These are phyloP conservation scores for Chelmon rostratus DNA, from an alignment of 2,797 vertebrate species.

Conservation along the genomic window DNA sequence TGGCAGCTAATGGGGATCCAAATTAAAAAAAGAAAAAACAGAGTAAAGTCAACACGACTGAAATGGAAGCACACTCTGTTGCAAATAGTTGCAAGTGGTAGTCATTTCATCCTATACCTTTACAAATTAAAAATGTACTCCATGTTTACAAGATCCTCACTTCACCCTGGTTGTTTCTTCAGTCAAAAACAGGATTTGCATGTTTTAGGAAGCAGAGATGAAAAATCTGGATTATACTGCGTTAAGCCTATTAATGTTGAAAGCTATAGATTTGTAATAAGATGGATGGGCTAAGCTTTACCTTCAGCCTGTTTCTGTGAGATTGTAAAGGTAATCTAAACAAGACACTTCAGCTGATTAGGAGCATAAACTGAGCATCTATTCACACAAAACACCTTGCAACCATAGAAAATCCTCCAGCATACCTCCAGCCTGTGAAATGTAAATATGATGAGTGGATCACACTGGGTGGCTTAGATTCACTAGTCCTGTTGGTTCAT, in stretches of 20 bases:
- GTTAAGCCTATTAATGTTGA: conserved; percentile 75
- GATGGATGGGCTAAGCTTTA: conserved; percentile 67
- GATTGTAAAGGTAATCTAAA: conserved; percentile 63
- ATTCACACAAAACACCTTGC: conserved; percentile 29
- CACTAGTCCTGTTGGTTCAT: background rate
- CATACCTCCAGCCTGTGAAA: conserved; percentile 20
- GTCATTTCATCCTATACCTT: conserved; percentile 17
- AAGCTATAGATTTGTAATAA: conserved; percentile 68
- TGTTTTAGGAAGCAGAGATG: conserved; percentile 64
- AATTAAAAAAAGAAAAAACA: too few species aligned
- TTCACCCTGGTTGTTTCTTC: conserved; percentile 55
- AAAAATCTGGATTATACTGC: conserved; percentile 65
- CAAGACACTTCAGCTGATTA: conserved; percentile 65
- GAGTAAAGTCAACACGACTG: background rate
- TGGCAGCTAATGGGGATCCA: too few species aligned
- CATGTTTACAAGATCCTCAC: conserved; percentile 55
- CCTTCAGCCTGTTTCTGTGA: conserved; percentile 50
- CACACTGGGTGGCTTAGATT: conserved; percentile 20
- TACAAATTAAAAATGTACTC: conserved; percentile 30
- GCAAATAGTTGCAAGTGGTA: background rate
- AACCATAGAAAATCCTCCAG: conserved; percentile 24
- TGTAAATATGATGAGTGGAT: conserved; percentile 24
- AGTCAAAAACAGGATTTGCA: conserved; percentile 73
- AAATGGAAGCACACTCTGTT: background rate
- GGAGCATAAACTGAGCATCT: conserved; percentile 36